Evolutionary conservation across 2,113 vertebrate genomes (phyloP), one percentile per base, ranked within the genome.

Genomic region (Gnathonemus longibarbis): DNA sequence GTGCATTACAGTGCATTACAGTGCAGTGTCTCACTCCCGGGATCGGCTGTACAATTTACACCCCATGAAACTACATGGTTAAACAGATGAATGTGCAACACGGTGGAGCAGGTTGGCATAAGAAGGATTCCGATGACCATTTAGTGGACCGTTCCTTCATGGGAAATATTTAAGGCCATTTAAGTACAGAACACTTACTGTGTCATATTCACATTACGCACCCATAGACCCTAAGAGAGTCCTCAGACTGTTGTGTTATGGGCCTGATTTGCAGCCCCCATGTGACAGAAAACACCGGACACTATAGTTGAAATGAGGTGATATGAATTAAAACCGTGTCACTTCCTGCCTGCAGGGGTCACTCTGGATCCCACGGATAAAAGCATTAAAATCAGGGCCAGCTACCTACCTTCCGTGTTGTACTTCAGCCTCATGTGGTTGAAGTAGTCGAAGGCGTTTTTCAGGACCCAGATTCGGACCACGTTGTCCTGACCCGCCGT

Each of bases 401-500:
- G 45, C 48, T 46, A 8, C 3, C 52, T 96, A 99, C 98, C 98
- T 96, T 99, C 98, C 31, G 98, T 99, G 94, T 99, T 99, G 94
- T 99, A 99, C 94, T 99, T 99, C 95, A 98, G 95, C 92, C 98
- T 94, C 98, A 99, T 99, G 92, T 99, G 99, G 93, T 98, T 99
- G 94, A 99, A 99, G 93, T 98, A 99, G 94, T 99, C 98, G 90
- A 98, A 99, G 89, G 98, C 97, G 9, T 97, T 98, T 95, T 99
- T 99, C 90, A 99, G 94, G 91, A 98, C 98, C 98, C 98, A 99
- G 95, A 99, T 99, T 91, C 98, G 96, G 35, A 99, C 98, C 88
- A 99, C 95, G 0, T 99, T 99, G 91, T 99, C 98, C 93, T 99
- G 98, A 39, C 98, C 98, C n/a, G 98, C 98, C 24, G 97, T 97